Base-by-base conservation (phyloP, 2,113 vertebrate species). In the Thalassoma bifasciatum region DNA sequence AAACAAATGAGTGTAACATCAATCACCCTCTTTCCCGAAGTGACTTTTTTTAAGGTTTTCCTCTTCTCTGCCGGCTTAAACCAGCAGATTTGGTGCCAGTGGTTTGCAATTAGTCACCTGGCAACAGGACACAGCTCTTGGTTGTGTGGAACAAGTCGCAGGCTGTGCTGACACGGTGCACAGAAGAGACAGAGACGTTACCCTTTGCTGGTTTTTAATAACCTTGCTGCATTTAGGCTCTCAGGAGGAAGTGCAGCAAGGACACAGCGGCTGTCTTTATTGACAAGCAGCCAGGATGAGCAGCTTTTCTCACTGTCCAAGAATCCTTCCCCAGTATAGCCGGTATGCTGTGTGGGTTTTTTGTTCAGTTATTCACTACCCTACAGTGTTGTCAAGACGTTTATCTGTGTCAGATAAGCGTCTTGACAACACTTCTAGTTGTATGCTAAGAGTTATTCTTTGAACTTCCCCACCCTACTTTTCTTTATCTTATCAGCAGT, bases 71-170 rank as follows among this genome's bases (percentile, higher is more conserved):
- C 44, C 69, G 30, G 22, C 22, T 72, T 30, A 38, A 23, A 69
- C 37, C 10, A 5, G 36, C 54, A 63, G 10, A 59, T 72, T 49
- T 50, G 37, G 46, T 75, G 70, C 58, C 50, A 66, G 42, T 42
- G 2, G 46, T 79, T 49, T 37, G 21, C 73, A 78, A 75, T 86
- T 79, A 76, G 87, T 90, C 78, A 83, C 86, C 76, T 90, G 86
- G 90, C 83, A 90, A 87, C 88, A 26, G 60, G 37, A 66, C 52
- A 49, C 44, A 22, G 40, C 57, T 76, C 51, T 53, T 58, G 58
- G 47, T 75, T 16, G 36, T 60, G 70, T 71, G 54, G 21, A 61
- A 62, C 53, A 30, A 2, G 51, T 66, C 19, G 57, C 66, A 70
- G 72, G 72, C 76, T 47, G 50, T 65, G 38, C 75, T 60, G 46